These are phyloP conservation scores for Ptiloglossa arizonensis DNA, from an alignment of 1,140 invertebrate species.

Conservation along the genomic window DNA sequence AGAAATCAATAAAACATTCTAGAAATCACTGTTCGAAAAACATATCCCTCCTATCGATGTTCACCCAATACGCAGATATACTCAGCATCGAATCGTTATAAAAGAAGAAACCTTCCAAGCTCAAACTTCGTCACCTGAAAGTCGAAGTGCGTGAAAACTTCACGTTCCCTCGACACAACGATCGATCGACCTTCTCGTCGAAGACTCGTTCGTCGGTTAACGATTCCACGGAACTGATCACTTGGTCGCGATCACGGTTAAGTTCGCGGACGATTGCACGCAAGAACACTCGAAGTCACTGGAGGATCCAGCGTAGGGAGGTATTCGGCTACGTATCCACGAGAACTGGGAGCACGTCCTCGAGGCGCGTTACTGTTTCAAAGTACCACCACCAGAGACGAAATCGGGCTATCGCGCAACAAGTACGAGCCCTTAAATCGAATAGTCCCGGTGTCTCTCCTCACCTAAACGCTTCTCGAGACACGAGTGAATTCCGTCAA, in stretches of 20 bases:
- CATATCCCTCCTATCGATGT: too few species aligned
- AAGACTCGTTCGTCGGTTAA: background rate
- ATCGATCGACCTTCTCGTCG: too few species aligned
- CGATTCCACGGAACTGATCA: background rate
- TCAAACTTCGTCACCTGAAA: too few species aligned
- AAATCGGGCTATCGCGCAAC: conserved; percentile 7
- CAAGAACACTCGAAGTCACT: background rate
- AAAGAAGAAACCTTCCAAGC: too few species aligned
- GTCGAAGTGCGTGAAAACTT: too few species aligned
- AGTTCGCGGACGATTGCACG: background rate
- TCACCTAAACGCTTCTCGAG: too few species aligned
- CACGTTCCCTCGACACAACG: too few species aligned
- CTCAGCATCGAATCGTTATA: too few species aligned
- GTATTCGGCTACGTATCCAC: background rate
- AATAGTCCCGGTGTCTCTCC: background rate
- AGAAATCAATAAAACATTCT: too few species aligned
- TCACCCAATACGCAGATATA: too few species aligned
- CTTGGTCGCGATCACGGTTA: background rate
- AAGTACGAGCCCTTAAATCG: conserved; percentile 34
- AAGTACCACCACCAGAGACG: background rate
- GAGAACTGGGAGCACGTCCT: background rate
- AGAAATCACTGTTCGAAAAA: too few species aligned
- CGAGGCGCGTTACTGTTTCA: conserved; percentile 13
- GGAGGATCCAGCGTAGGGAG: background rate
- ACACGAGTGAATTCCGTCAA: background rate